Conservation (phyloP, 2,888 invertebrate species). For the Rhagonycha lutea region DNA sequence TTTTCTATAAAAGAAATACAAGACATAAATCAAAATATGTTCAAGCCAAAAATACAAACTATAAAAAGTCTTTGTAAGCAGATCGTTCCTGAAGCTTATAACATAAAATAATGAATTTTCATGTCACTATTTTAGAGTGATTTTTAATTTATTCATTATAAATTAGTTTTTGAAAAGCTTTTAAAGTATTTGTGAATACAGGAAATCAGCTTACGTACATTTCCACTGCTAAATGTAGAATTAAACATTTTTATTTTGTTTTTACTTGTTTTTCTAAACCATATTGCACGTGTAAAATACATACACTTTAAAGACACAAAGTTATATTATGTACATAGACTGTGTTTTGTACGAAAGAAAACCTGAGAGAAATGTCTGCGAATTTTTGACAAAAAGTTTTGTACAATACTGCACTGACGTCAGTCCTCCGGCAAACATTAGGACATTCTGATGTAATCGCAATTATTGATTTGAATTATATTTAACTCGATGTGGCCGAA, state of each 20-base stretch:
- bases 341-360: background rate
- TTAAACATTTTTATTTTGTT: background rate
- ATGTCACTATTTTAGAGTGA: background rate
- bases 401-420: background rate
- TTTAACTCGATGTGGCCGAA: background rate
- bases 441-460: background rate
- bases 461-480: background rate
- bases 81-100: background rate
- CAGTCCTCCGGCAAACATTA: background rate
- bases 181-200: background rate
- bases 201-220: background rate
- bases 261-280: background rate
- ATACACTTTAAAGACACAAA: background rate
- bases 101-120: background rate
- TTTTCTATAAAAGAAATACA: background rate
- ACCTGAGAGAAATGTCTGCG: background rate
- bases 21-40: background rate
- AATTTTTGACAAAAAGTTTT: background rate
- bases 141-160: background rate
- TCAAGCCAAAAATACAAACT: background rate
- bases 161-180: slow-evolving; percentile 1
- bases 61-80: background rate
- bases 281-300: background rate
- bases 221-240: background rate
- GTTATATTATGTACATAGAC: background rate